phyloP scores from a whole-genome alignment of 2,797 vertebrate genomes.

The Diplodus sargus region DNA sequence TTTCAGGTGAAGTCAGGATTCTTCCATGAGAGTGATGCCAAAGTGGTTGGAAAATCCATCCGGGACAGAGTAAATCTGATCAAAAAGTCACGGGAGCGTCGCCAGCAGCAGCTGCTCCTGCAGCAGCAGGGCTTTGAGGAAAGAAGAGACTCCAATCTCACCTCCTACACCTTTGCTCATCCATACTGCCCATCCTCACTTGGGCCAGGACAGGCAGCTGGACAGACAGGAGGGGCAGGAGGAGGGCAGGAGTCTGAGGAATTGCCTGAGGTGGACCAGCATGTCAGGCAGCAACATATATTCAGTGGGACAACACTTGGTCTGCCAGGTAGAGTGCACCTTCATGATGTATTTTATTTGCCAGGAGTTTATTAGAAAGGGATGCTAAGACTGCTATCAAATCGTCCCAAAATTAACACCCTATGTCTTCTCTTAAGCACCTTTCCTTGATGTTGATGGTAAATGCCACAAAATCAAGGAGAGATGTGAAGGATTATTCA shows the following conservation, averaged over 20 bases:
- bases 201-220: constrained; percentile 61
- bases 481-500: too few species aligned
- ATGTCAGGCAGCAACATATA: constrained; percentile 85
- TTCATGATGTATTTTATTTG: not conserved
- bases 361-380: not conserved
- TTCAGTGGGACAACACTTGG: constrained; percentile 69
- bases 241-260: constrained; percentile 86
- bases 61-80: constrained; percentile 91
- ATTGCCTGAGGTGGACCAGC: constrained; percentile 89
- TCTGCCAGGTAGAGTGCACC: constrained; percentile 80
- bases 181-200: constrained; percentile 74
- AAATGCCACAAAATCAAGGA: too few species aligned
- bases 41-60: constrained; percentile 96
- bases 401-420: too few species aligned
- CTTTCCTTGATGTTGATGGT: too few species aligned
- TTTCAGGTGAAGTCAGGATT: constrained; percentile 94
- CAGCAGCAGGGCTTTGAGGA: constrained; percentile 82
- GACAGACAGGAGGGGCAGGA: constrained; percentile 55
- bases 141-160: constrained; percentile 83
- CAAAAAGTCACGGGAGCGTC: constrained; percentile 91
- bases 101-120: constrained; percentile 81
- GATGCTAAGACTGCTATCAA: not conserved
- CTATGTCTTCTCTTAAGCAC: too few species aligned
- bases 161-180: constrained; percentile 73
- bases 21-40: constrained; percentile 96